Evolutionary conservation across 2,797 vertebrate genomes (phyloP), one percentile per base, ranked within the genome.

Genomic region (Phrynocephalus vlangalii): DNA sequence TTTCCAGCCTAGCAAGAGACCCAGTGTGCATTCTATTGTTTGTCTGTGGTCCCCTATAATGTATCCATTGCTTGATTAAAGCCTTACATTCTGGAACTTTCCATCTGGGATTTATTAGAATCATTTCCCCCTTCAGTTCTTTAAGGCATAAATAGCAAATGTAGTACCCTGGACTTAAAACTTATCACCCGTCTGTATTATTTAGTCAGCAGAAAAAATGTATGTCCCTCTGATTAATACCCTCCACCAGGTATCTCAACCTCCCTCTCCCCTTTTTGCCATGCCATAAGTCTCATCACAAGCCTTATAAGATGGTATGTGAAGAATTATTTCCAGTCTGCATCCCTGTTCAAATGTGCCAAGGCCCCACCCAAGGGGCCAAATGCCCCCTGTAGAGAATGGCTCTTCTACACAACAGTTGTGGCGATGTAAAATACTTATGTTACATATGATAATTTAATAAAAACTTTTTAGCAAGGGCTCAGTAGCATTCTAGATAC

Each of bases 121-220:
- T 1, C 1, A 6, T 52, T 48, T 68, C 38, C 67, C 82, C 67
- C 79, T 86, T 33, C 44, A 63, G 20, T 82, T 83, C 77, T 33
- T 79, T 79, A 33, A 52, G 6, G 44, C 85, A 82, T 87, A 44
- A 76, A 85, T 60, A 85, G 60, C 73, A 85, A 28, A 85, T 22
- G 28, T 67, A 52, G 28, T 28, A 56, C 52, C 50, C 26, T 79
- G 28, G 30, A 28, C 6, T 28, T 50, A 83, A 79, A 63, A 79
- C 10, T 68, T 6, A 66, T 5, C 60, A 28, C 56, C 16, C 60
- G 28, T n/a, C 52, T 79, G 28, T 10, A 52, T 72, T 79, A n/a
- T 30, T 83, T 72, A 71, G 44, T n/a, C 50, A 52, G 16, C 52
- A 26, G 48, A 56, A 56, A 13, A 56, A 30, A n/a, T 56, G 28